phyloP scores from a whole-genome alignment of 2,797 vertebrate genomes.

The Micrastur ruficollis region DNA sequence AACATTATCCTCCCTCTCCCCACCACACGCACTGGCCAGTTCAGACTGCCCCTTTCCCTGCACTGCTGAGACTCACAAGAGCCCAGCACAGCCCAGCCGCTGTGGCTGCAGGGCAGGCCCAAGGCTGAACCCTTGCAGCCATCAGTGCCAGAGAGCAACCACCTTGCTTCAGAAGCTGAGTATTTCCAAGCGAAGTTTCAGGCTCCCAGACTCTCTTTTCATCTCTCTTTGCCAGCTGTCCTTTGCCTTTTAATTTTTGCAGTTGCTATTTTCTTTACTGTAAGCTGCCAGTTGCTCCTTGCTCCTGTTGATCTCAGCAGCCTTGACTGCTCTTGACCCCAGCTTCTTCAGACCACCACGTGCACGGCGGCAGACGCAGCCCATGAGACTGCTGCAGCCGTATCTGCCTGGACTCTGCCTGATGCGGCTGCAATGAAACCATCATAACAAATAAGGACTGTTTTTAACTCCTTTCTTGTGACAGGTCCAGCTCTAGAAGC shows the following conservation, averaged over 20 bases:
- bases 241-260: background rate
- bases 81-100: accelerated
- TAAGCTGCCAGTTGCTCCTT: background rate
- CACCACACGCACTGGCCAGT: background rate
- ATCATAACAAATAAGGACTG: background rate
- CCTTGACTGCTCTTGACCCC: background rate
- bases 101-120: background rate
- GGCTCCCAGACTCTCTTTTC: background rate
- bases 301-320: background rate
- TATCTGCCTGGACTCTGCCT: background rate
- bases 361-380: background rate
- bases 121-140: background rate
- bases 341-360: background rate
- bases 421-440: background rate
- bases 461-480: background rate
- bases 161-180: background rate
- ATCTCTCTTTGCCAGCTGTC: background rate
- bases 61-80: no score
- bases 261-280: background rate
- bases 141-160: background rate
- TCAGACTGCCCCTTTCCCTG: background rate
- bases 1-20: background rate
- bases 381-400: background rate
- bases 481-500: background rate
- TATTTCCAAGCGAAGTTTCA: background rate